Base-by-base conservation (phyloP, 2,797 vertebrate genomes). In the Oryzias dopingdopingensis region DNA sequence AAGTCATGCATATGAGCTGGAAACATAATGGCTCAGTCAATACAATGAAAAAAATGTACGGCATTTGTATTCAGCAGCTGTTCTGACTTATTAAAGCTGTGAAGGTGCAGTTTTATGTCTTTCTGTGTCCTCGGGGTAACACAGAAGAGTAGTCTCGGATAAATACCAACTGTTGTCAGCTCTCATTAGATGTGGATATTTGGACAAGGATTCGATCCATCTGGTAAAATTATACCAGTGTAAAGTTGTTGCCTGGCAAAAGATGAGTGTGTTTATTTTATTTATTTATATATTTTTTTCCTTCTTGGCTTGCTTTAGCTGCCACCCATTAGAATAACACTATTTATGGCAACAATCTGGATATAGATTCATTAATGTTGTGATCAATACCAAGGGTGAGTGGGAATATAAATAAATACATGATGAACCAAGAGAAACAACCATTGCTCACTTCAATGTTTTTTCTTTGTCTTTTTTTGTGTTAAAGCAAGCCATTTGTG, bases 191-290 rank as follows among this genome's bases (percentile, higher is more conserved):
- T 72, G 73, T 60, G 43, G n/a, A 48, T 62, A 42, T 20, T 62
- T 69, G 49, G 49, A 74, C 29, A 41, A 48, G 60, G 40, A 72
- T 58, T 56, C 16, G 66, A 60, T 55, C 52, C 64, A 80, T 67
- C 74, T 61, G 76, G 55, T 59, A 42, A 77, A 78, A 72, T 37
- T 5, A 76, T 72, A 49, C 63, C 49, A 54, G 58, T 42, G 49
- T 5, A 59, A 73, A 74, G 42, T 54, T 75, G 62, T 53, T 74
- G 57, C 65, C 47, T 53, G 46, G 60, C 18, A 43, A 64, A 72
- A 65, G 42, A 63, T 46, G 54, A 60, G 22, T 22, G 29, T 37
- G 10, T 37, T 37, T 37, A 12, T 37, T 37, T 37, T 37, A 37
- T 37, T 37, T 37, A 37, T 37, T 37, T 37, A 37, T 47, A 59